phyloP scores from a whole-genome alignment of 2,888 invertebrate genomes.

The Octodonta nipae region DNA sequence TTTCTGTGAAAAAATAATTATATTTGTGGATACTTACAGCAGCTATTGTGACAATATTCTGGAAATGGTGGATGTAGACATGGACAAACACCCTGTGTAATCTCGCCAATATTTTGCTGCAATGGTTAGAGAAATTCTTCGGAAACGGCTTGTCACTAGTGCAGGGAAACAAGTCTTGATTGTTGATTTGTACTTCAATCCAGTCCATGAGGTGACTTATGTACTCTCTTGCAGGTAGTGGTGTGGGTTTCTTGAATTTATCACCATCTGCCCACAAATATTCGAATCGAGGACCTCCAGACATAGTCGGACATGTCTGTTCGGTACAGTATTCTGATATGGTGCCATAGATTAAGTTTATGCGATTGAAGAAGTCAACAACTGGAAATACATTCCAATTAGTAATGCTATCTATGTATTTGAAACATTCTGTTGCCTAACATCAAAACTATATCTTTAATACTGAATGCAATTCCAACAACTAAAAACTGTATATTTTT shows the following conservation, averaged over 20 bases:
- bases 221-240: constrained; percentile 71
- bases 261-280: constrained; percentile 83
- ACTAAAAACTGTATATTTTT: too few relatives aligned
- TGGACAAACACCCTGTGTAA: constrained; percentile 85
- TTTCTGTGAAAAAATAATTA: constrained; percentile 2
- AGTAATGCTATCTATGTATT: too few relatives aligned
- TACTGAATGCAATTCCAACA: too few relatives aligned
- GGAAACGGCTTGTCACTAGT: constrained; percentile 79
- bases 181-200: constrained; percentile 82
- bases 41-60: constrained; percentile 70
- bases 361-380: constrained; percentile 87
- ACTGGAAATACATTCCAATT: constrained; percentile 50
- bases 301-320: constrained; percentile 77
- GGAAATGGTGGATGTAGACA: constrained; percentile 89
- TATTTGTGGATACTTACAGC: constrained; percentile 49
- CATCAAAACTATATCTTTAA: too few relatives aligned
- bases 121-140: constrained; percentile 61
- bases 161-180: constrained; percentile 73
- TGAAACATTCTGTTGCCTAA: too few relatives aligned
- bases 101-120: constrained; percentile 76
- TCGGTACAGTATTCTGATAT: constrained; percentile 74
- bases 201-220: constrained; percentile 78
- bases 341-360: constrained; percentile 83
- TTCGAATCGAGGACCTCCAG: constrained; percentile 77
- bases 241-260: constrained; percentile 64